Base-by-base conservation (phyloP, 2,797 vertebrate species). In the Phylloscopus collybita region DNA sequence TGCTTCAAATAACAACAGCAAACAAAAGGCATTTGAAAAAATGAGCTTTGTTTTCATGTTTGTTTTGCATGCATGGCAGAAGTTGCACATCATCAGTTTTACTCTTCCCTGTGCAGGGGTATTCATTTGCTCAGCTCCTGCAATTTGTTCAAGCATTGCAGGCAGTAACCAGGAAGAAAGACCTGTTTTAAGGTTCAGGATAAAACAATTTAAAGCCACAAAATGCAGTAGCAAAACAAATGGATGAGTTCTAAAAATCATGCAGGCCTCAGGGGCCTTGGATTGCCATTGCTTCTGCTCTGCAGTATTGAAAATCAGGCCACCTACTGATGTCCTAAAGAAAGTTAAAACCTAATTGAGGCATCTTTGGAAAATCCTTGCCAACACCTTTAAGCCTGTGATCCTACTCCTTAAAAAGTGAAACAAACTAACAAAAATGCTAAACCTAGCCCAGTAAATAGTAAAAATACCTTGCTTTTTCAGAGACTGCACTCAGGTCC, bases 391-490 rank as follows among this genome's bases (percentile, higher is more conserved):
- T 71, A 88, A 69, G 30, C 12, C 34, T 72, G 20, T 82, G 65
- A 50, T 73, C 71, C 53, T 78, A 26, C 23, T 71, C 22, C 40
- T 83, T 76, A 82, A 67, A 90, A 82, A 89, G 25, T 25, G n/a
- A 93, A 90, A 66, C 26, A 88, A 93, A 94, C 11, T 19, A 82
- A 78, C 12, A 90, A 86, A 81, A 93, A 67, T 57, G 36, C 21
- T 56, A 87, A 76, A 26, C 15, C 22, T 54, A 66, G 61, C 49
- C 27, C 47, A 84, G 27, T 16, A 69, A 92, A 88, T 5, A 80
- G 27, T 78, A 80, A 83, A 70, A 85, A 50, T 40, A 82, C 26
- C 20, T 75, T 60, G 36, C 47, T 23, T 86, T 73, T 88, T 76
- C 29, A 61, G 71, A 86, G 27, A 36, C 29, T 71, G 53, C 45